Evolutionary conservation across 1,140 invertebrate genomes (phyloP).

Genomic region (Drosophila azteca): DNA sequence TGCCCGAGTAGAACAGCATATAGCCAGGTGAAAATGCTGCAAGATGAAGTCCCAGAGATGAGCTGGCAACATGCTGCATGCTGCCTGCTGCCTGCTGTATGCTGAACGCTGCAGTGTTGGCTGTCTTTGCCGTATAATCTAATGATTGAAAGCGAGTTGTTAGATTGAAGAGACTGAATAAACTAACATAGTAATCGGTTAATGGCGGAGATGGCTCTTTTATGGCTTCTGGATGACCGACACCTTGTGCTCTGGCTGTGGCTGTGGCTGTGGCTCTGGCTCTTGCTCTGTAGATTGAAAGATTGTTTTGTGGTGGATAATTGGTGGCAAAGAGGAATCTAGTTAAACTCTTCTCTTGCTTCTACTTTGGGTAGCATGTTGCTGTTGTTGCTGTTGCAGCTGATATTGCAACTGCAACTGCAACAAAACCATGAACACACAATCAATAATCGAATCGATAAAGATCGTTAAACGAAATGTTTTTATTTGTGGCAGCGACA

Average conservation of each 20-base stretch:
- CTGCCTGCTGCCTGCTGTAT: not conserved
- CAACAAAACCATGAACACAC: constrained; percentile 50
- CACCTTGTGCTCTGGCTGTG: no score
- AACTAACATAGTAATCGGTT: not conserved
- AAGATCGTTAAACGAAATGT: constrained; percentile 83
- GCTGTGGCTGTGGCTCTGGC: no score
- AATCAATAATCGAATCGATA: constrained; percentile 83
- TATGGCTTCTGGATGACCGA: no score
- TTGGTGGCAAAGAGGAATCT: no score
- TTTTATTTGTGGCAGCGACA: constrained; percentile 65
- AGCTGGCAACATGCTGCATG: constrained; percentile 31
- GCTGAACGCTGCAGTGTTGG: constrained; percentile 1
- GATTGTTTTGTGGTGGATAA: no score
- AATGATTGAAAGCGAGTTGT: constrained; percentile 45
- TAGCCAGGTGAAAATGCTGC: constrained; percentile 31
- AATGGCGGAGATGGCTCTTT: constrained; percentile 1
- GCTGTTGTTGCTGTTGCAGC: constrained; percentile 28
- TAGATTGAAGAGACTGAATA: constrained; percentile 23
- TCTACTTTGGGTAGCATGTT: constrained; percentile 32
- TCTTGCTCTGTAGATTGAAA: no score
- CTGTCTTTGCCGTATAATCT: constrained; percentile 14
- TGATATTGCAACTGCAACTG: constrained; percentile 33
- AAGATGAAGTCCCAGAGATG: constrained; percentile 30
- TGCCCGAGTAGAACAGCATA: not conserved
- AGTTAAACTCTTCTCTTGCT: no score